A percentile compares a stretch with the other conserved stretches of the same genome.
phyloP scores from a whole-genome alignment of 2,888 invertebrate species.

The Andrena praecox region DNA sequence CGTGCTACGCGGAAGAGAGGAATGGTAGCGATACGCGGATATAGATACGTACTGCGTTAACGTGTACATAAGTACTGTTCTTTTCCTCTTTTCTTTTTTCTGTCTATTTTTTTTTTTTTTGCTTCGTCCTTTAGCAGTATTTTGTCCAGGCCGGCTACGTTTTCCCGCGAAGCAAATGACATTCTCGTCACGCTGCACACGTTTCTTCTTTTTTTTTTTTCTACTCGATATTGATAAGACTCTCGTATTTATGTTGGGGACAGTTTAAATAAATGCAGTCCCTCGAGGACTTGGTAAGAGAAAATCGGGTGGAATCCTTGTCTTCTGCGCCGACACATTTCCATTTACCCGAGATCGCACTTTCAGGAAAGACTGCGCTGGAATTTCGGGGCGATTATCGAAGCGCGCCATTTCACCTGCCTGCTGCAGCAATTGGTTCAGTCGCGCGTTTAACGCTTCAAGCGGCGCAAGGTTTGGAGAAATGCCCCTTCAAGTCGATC shows the following conservation, averaged over 20 bases:
- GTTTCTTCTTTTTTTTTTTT: conserved; percentile 30
- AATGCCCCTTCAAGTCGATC: too few species aligned
- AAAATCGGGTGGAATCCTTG: conserved; percentile 9
- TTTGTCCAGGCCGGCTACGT: conserved; percentile 24
- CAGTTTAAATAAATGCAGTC: conserved; percentile 26
- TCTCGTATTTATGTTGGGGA: conserved; percentile 30
- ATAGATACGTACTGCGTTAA: conserved; percentile 26
- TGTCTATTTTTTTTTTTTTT: background rate
- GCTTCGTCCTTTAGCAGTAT: conserved; percentile 30
- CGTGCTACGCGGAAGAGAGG: conserved; percentile 4
- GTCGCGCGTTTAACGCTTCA: too few species aligned
- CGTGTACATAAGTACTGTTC: conserved; percentile 27
- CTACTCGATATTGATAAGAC: conserved; percentile 24
- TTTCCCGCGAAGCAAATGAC: conserved; percentile 18
- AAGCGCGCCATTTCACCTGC: background rate
- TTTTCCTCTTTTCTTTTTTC: background rate
- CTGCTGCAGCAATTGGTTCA: too few species aligned
- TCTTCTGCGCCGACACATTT: background rate
- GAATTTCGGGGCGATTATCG: conserved; percentile 9
- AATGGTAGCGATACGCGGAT: conserved; percentile 8
- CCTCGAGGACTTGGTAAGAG: background rate
- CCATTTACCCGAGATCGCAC: background rate
- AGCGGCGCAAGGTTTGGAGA: too few species aligned
- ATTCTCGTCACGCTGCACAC: conserved; percentile 9
- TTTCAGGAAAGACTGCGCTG: conserved; percentile 3